A percentile compares a stretch with the other conserved stretches of the same genome.
These are phyloP conservation scores for Pelobates cultripes DNA, from an alignment of 2,797 vertebrate genomes.

Conservation along the genomic window DNA sequence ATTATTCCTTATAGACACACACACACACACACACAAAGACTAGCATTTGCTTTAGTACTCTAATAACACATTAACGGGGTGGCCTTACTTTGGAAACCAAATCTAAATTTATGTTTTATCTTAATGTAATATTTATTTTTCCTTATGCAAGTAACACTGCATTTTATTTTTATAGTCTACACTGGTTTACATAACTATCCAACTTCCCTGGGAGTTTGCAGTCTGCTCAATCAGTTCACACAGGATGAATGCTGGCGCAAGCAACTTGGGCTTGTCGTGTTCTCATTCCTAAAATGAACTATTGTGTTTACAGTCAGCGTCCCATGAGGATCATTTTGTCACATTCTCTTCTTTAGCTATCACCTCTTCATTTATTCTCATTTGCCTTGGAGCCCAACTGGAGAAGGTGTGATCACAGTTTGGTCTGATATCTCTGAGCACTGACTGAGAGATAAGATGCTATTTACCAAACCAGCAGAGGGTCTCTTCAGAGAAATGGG, in stretches of 20 bases:
- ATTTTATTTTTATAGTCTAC: not conserved
- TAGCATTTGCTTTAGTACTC: not conserved
- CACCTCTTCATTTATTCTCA: constrained; percentile 47
- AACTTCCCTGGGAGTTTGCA: not conserved
- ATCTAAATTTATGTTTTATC: no score
- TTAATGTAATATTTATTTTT: not conserved
- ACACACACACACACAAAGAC: no score
- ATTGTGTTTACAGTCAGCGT: constrained; percentile 8
- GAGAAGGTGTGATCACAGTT: constrained; percentile 48
- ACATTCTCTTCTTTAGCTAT: constrained; percentile 38
- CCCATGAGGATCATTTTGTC: constrained; percentile 23
- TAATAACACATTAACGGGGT: not conserved
- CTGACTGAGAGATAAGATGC: constrained; percentile 14
- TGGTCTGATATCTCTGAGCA: constrained; percentile 14
- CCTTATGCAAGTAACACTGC: not conserved
- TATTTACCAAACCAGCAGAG: not conserved
- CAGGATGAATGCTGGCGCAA: not conserved
- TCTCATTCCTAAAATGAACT: constrained; percentile 17
- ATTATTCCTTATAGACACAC: no score
- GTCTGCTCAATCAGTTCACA: not conserved
- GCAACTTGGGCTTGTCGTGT: constrained; percentile 5
- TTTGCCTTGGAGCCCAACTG: constrained; percentile 32
- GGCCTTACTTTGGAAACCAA: no score
- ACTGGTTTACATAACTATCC: not conserved
- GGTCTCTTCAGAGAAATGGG: not conserved